Base-by-base conservation (phyloP, 2,797 vertebrate species). In the Anguilla pacifica region DNA sequence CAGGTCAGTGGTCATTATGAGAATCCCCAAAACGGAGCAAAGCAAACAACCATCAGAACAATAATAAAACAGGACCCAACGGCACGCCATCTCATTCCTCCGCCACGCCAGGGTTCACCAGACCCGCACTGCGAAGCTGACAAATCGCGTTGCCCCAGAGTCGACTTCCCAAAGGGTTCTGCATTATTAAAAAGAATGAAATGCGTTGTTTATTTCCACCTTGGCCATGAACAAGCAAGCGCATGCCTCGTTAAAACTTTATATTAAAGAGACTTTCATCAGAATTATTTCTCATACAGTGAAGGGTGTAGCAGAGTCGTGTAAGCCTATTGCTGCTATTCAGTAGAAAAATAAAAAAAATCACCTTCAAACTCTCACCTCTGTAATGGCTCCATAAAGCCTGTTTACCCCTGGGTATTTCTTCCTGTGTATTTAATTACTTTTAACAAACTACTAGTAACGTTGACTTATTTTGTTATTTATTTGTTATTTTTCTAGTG, bases 181-280 rank as follows among this genome's bases (percentile, higher is more conserved):
- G 15, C 46, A 55, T 86, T 88, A 88, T 88, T 88, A 86, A 86
- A 82, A 28, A 5, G 74, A 88, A 86, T 43, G 59, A 83, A 83
- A 83, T 86, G 84, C 64, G 49, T 19, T 83, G 88, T 77, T 74
- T 88, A 83, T 53, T 81, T 81, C 84, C 13, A 39, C 46, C 77
- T 55, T 28, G 67, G 79, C 57, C 83, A 57, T 55, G 53, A 88
- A 88, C 74, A 81, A 82, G 84, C 74, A 85, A 51, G 72, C 57
- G 72, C 82, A 86, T 61, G 82, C 35, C 88, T 88, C 46, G 86
- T 88, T 88, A 86, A 86, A 86, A 86, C 51, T 46, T 55, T 43
- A 57, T 88, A 82, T 86, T 88, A 86, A 86, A 83, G 59, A 59
- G 57, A 83, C 79, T 72, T 81, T 49, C 53, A 59, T 86, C 46